phyloP scores from a whole-genome alignment of 2,113 vertebrate species.

The Petroica traversi region DNA sequence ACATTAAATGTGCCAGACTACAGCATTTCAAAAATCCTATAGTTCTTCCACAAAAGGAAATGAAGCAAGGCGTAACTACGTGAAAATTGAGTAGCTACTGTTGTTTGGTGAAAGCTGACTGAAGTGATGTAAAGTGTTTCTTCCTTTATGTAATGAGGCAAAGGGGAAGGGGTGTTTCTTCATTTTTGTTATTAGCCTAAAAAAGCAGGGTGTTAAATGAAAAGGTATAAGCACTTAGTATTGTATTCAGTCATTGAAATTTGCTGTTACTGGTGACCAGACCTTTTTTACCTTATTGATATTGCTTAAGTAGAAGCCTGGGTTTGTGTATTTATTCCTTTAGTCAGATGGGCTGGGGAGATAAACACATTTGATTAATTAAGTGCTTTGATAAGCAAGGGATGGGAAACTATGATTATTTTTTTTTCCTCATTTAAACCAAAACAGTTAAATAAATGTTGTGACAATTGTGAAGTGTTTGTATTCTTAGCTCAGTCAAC shows the following conservation, averaged over 20 bases:
- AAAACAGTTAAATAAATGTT: not conserved
- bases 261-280: not conserved
- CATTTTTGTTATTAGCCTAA: not conserved
- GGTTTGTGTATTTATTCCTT: not conserved
- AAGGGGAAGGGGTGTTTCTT: not conserved
- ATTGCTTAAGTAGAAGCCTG: not conserved
- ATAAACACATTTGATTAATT: not conserved
- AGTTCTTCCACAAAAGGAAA: not conserved
- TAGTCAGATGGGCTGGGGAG: not conserved
- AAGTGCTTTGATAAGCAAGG: not conserved
- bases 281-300: not conserved
- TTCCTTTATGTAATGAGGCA: not conserved
- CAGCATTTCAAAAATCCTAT: not conserved
- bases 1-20: not conserved
- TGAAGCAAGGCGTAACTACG: not conserved
- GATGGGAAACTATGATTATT: not conserved
- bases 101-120: not conserved
- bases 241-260: not conserved
- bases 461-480: not conserved
- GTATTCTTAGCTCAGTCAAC: not conserved
- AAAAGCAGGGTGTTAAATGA: not conserved
- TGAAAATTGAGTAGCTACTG: not conserved
- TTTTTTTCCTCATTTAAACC: not conserved
- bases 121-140: not conserved
- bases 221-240: not conserved